phyloP scores from a whole-genome alignment of 2,113 vertebrate genomes.

The Peromyscus leucopus region DNA sequence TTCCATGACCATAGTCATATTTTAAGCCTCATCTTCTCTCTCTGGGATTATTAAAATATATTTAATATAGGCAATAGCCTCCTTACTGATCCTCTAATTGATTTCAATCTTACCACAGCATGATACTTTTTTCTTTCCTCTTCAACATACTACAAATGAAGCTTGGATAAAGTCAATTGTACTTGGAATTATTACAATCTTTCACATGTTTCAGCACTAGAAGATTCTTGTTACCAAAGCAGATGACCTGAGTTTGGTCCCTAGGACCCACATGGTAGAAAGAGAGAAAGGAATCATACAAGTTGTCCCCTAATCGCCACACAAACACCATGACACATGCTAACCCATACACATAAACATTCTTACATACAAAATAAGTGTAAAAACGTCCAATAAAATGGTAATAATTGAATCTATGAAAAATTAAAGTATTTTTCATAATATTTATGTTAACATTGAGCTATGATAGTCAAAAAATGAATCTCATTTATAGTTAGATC shows the following conservation, averaged over 20 bases:
- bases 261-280: background rate
- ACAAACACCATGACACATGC: background rate
- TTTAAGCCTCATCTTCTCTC: background rate
- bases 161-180: background rate
- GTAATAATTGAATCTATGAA: background rate
- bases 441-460: background rate
- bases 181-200: background rate
- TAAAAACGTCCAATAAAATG: background rate
- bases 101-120: constrained; percentile 12
- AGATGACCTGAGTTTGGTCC: background rate
- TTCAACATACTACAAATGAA: background rate
- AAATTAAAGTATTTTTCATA: background rate
- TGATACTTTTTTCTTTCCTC: background rate
- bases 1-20: background rate
- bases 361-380: background rate
- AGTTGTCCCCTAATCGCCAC: background rate
- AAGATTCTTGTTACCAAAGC: background rate
- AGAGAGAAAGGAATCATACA: background rate
- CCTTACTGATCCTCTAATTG: background rate
- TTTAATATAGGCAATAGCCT: background rate
- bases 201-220: background rate
- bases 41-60: background rate
- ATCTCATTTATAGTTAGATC: background rate
- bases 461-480: background rate
- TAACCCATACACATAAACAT: background rate